Evolutionary conservation across 2,797 vertebrate genomes (phyloP), one percentile per base, ranked within the genome.

Genomic region (Silurus lanzhouensis): DNA sequence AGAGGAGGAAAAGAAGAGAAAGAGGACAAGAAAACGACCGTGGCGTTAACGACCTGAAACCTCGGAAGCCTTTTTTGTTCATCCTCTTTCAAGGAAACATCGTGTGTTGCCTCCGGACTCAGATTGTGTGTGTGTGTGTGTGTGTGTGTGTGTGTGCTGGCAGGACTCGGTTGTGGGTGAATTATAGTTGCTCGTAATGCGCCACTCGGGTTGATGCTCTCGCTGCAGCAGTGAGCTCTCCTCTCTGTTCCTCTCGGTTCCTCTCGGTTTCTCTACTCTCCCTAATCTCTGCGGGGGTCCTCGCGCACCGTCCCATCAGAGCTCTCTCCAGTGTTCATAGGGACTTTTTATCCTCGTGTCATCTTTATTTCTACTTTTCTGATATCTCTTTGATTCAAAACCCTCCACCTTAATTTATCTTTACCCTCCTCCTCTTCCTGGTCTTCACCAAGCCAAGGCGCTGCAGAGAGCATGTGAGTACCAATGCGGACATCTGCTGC

Each of bases 381-480:
- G 52, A 1, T 81, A 57, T 82, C 46, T 67, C 81, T 77, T 75
- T 81, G 52, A 79, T 74, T 84, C 77, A n/a, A 83, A 80, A 88
- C 91, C 86, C 75, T 78, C 68, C 68, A 84, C 8, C 2, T 52
- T 52, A 1, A 52, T 19, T 22, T 78, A 48, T 57, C 72, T 81
- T 38, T 86, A 9, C 91, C 90, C 84, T 84, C 90, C 91, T 89
- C 88, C 88, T 87, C 90, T 89, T 85, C 81, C 86, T 88, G 48
- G 1, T 84, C 76, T 89, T 86, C 20, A 63, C 91, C 91, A 91
- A 92, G 93, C 93, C 70, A 90, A 93, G 91, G 93, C 91, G 88
- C 95, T 94, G 93, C 93, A 93, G 88, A 93, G 92, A 93, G 90
- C 86, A 96, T 96, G 95, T 96, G 92, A 96, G 95, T 96, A 94